A percentile compares a stretch with the other conserved stretches of the same genome.
Evolutionary conservation across 2,797 vertebrate genomes (phyloP).

Genomic region (Chelmon rostratus): DNA sequence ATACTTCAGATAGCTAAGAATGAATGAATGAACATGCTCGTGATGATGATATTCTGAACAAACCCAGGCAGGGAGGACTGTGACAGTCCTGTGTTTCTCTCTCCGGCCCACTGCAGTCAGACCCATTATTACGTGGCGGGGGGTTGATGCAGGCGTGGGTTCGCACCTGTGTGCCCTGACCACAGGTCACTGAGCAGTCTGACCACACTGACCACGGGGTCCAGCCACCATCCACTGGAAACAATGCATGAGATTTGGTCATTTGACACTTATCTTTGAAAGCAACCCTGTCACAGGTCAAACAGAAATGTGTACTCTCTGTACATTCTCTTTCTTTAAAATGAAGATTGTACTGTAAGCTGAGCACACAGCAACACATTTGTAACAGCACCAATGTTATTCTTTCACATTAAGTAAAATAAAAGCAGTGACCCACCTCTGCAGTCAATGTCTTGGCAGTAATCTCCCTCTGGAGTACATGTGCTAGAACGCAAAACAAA

Average conservation of each 20-base stretch:
- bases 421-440: slow-evolving; percentile 80
- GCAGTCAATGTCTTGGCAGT: slow-evolving; percentile 88
- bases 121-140: slow-evolving; percentile 83
- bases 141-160: slow-evolving; percentile 88
- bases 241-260: slow-evolving; percentile 12
- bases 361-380: neutral
- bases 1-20: neutral
- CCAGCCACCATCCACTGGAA: slow-evolving; percentile 88
- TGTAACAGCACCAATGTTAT: neutral
- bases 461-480: slow-evolving; percentile 91
- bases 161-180: slow-evolving; percentile 82
- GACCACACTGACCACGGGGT: slow-evolving; percentile 93
- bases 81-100: slow-evolving; percentile 84
- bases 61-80: slow-evolving; percentile 82
- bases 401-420: neutral
- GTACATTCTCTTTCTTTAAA: neutral
- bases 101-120: slow-evolving; percentile 83
- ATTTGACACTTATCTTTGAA: neutral
- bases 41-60: slow-evolving; percentile 15
- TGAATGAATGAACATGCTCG: neutral
- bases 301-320: neutral
- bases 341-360: neutral
- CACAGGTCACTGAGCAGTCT: slow-evolving; percentile 89
- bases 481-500: slow-evolving; percentile 79
- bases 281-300: neutral